These are phyloP conservation scores for Phataginus tetradactyla DNA, from an alignment of 2,797 vertebrate genomes.

Conservation along the genomic window DNA sequence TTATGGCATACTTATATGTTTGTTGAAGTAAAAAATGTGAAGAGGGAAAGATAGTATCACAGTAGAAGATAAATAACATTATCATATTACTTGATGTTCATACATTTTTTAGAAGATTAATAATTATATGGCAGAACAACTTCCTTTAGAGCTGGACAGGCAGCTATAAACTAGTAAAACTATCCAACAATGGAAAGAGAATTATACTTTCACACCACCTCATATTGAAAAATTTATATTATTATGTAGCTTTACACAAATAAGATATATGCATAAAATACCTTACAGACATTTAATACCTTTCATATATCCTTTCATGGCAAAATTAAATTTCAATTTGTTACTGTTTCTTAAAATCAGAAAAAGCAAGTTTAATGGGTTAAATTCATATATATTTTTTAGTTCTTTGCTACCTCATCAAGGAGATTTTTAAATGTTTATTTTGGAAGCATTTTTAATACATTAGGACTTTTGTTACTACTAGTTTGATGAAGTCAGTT, in stretches of 20 bases:
- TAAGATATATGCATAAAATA: background rate
- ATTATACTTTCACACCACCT: background rate
- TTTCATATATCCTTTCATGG: background rate
- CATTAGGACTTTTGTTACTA: slow-evolving; percentile 6
- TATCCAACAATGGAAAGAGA: background rate
- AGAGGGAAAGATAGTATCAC: background rate
- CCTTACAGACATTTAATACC: background rate
- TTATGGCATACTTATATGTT: background rate
- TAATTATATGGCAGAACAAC: background rate
- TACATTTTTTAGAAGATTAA: background rate
- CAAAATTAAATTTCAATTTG: background rate
- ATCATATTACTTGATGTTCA: background rate
- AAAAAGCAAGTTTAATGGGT: background rate
- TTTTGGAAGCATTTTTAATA: slow-evolving; percentile 8
- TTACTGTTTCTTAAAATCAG: slow-evolving; percentile 30
- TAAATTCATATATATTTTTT: background rate
- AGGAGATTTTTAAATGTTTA: slow-evolving; percentile 31
- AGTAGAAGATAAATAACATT: background rate
- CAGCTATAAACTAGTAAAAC: background rate
- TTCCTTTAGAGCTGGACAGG: background rate
- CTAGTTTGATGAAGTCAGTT: background rate
- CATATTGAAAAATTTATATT: background rate
- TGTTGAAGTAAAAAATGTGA: background rate
- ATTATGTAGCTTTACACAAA: background rate
- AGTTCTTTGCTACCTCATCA: background rate